Evolutionary conservation across 2,888 invertebrate genomes (phyloP).

Genomic region (Calephelis perditalis): DNA sequence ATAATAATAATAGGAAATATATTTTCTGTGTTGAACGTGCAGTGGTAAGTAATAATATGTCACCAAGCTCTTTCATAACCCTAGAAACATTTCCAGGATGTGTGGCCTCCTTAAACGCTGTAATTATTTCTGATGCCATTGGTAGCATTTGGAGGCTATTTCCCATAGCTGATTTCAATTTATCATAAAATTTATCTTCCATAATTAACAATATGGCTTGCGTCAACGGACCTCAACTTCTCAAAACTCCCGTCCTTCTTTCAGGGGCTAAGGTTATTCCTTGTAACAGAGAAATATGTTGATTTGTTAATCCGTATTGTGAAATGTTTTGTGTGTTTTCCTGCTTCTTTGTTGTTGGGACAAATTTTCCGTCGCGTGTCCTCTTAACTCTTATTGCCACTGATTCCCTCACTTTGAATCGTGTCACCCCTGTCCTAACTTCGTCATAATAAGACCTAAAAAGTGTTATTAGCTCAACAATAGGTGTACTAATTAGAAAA

Average conservation of each 20-base stretch:
- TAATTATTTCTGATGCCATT: conserved; percentile 30
- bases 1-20: conserved; percentile 20
- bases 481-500: conserved; percentile 22
- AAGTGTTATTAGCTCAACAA: conserved; percentile 19
- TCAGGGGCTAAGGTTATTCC: conserved; percentile 28
- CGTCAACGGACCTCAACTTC: conserved; percentile 28
- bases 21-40: conserved; percentile 29
- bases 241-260: conserved; percentile 26
- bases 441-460: conserved; percentile 27
- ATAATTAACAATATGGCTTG: conserved; percentile 28
- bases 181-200: conserved; percentile 29
- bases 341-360: neutral
- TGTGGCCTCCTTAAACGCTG: conserved; percentile 25
- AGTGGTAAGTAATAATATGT: conserved; percentile 31
- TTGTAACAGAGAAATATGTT: conserved; percentile 26
- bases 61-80: conserved; percentile 32
- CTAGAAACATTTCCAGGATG: conserved; percentile 31
- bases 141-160: conserved; percentile 34
- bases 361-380: conserved; percentile 7
- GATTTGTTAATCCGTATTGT: conserved; percentile 24
- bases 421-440: conserved; percentile 28
- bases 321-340: conserved; percentile 26
- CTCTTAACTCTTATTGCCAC: conserved; percentile 24
- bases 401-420: conserved; percentile 24
- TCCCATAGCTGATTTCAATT: conserved; percentile 24